Evolutionary conservation across 2,113 vertebrate genomes (phyloP).

Genomic region (Falcunculus frontatus): DNA sequence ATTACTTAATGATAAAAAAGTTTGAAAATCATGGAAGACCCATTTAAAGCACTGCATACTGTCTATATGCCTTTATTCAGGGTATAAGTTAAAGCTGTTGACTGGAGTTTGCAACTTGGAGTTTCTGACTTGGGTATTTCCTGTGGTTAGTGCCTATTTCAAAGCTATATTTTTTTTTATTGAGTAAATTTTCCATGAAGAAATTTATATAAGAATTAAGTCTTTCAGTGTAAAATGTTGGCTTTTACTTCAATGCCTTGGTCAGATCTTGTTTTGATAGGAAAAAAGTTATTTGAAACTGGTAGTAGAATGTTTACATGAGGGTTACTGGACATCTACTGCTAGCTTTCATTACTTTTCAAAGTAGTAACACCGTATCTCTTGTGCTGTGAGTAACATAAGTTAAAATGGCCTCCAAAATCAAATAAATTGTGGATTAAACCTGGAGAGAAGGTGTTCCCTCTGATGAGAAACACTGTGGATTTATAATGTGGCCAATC

Average conservation of each 20-base stretch:
- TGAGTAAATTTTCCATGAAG: neutral
- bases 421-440: neutral
- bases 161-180: neutral
- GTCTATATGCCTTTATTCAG: neutral
- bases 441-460: neutral
- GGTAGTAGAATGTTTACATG: neutral
- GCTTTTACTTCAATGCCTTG: neutral
- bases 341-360: conserved; percentile 1
- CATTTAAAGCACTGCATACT: neutral
- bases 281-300: neutral
- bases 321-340: neutral
- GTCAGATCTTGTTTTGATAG: neutral
- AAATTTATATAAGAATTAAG: neutral
- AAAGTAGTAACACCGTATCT: neutral
- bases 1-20: neutral
- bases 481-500: neutral
- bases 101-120: neutral
- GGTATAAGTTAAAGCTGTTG: neutral
- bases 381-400: neutral
- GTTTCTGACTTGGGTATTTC: neutral
- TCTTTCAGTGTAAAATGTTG: neutral
- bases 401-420: neutral
- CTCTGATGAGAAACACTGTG: neutral
- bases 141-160: neutral
- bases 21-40: neutral